Evolutionary conservation across 2,888 invertebrate species (phyloP).

Genomic region (Heliconius charithonia): DNA sequence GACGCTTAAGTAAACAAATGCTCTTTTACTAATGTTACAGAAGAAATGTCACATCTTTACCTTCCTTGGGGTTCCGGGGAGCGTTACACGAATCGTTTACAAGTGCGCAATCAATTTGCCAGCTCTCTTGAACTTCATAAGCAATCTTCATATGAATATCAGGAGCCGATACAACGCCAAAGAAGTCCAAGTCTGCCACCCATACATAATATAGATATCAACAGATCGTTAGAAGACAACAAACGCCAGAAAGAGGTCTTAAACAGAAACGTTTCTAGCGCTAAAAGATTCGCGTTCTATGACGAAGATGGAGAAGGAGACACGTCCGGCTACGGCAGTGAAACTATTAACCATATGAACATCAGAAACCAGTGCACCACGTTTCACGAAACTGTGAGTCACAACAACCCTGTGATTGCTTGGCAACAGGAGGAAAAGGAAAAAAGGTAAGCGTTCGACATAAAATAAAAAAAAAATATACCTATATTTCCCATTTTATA

Average conservation of each 20-base stretch:
- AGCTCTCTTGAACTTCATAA: conserved; percentile 77
- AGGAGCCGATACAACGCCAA: conserved; percentile 74
- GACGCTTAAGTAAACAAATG: conserved; percentile 32
- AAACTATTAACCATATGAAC: conserved; percentile 85
- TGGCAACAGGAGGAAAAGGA: conserved; percentile 76
- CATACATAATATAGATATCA: conserved; percentile 78
- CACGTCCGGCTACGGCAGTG: conserved; percentile 93
- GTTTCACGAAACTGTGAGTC: conserved; percentile 57
- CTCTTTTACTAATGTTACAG: conserved; percentile 76
- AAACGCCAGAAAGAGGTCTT: conserved; percentile 62
- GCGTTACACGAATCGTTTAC: conserved; percentile 71
- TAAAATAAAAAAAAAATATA: not conserved
- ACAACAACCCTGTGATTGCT: conserved; percentile 66
- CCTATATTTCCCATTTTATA: not conserved
- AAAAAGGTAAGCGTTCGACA: conserved; percentile 58
- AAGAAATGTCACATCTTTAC: conserved; percentile 91
- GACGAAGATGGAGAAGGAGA: conserved; percentile 87
- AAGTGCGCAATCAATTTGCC: conserved; percentile 77
- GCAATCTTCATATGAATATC: conserved; percentile 75
- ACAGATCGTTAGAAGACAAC: conserved; percentile 63
- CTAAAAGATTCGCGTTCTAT: conserved; percentile 77
- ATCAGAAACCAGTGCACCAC: conserved; percentile 58
- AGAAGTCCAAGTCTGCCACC: conserved; percentile 88
- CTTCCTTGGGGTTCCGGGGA: conserved; percentile 89
- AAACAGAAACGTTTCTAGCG: conserved; percentile 73